Conservation (phyloP, 2,113 vertebrate species). For the Ctenomys sociabilis region DNA sequence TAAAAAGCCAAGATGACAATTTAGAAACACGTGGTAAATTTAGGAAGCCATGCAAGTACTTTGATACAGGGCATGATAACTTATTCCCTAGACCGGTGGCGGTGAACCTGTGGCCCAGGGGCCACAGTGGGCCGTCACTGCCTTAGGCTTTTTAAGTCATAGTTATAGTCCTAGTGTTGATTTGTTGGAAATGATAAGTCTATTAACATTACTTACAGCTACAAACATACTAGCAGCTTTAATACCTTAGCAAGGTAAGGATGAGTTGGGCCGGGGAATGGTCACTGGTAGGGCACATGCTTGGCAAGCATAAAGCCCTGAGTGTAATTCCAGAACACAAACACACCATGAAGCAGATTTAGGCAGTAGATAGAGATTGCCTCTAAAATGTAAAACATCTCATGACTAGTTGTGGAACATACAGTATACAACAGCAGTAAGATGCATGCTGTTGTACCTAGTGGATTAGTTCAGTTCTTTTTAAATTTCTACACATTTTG, state of each 20-base stretch:
- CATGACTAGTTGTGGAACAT: background rate
- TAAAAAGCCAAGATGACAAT: background rate
- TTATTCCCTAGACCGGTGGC: background rate
- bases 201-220: background rate
- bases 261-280: background rate
- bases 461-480: conserved; percentile 5
- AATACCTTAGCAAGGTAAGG: background rate
- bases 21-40: background rate
- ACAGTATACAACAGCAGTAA: background rate
- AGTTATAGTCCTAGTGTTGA: background rate
- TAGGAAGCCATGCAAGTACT: background rate
- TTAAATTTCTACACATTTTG: background rate
- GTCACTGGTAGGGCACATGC: background rate
- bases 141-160: background rate
- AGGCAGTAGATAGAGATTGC: background rate
- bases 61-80: background rate
- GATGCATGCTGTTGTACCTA: background rate
- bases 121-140: background rate
- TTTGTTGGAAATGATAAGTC: conserved; percentile 51
- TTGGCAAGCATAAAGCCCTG: too few species aligned
- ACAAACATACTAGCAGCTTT: background rate
- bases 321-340: too few species aligned
- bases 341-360: too few species aligned
- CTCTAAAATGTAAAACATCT: conserved; percentile 23
- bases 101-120: background rate